phyloP scores from a whole-genome alignment of 2,113 vertebrate genomes.

The Nesoenas mayeri region DNA sequence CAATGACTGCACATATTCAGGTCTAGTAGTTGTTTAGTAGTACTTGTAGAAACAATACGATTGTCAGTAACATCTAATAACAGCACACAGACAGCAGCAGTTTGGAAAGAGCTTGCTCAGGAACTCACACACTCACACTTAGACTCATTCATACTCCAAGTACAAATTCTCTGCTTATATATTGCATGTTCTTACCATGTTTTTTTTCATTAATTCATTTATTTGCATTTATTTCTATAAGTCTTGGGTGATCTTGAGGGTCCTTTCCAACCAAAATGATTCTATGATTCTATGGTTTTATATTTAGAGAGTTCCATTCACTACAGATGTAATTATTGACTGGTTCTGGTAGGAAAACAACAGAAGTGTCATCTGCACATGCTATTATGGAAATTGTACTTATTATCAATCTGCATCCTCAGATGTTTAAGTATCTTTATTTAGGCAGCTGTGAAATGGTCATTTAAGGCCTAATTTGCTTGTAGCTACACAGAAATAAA shows the following conservation, averaged over 20 bases:
- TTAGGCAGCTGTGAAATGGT: not conserved
- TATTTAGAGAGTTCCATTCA: not conserved
- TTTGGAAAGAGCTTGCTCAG: not conserved
- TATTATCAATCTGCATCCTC: not conserved
- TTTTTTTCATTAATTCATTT: not conserved
- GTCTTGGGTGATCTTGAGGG: not conserved
- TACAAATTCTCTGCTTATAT: not conserved
- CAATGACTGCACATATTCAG: not conserved
- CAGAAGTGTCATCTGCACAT: accelerated
- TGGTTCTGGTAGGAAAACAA: not conserved
- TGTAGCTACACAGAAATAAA: not conserved
- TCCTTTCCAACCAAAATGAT: too few species aligned
- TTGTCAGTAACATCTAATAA: not conserved
- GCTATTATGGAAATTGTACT: not conserved
- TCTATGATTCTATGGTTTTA: too few species aligned
- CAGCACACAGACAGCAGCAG: not conserved
- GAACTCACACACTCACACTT: not conserved
- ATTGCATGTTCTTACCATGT: not conserved
- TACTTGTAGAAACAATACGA: not conserved
- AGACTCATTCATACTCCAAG: not conserved
- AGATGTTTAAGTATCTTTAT: not conserved
- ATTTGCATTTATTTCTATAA: not conserved
- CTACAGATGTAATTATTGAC: not conserved
- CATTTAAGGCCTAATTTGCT: not conserved
- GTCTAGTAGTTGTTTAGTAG: not conserved